Evolutionary conservation across 2,113 vertebrate genomes (phyloP), one percentile per base, ranked within the genome.

Genomic region (Acanthochromis polyacanthus): DNA sequence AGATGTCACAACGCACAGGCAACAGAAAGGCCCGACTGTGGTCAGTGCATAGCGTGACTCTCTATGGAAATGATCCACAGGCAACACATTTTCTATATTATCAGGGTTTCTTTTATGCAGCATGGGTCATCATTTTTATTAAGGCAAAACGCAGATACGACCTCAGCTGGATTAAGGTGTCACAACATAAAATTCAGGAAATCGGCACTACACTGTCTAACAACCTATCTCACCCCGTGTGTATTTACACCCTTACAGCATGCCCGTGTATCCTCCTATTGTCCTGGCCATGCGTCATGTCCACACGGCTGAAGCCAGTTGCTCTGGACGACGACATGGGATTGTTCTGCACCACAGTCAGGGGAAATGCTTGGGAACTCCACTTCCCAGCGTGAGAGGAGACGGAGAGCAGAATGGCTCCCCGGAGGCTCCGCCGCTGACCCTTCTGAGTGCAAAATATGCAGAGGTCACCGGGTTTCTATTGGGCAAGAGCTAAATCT

Each of bases 261-360:
- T 94, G 95, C 94, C 94, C 96, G 94, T 92, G 96, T 97, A 98
- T 99, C 98, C 97, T 98, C 95, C 97, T 93, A 98, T 99, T 99
- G 98, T 99, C 96, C 96, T 82, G 93, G 92, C 94, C 92, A 93
- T 98, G 96, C 96, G 97, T 98, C 97, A 98, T 82, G 93, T 88
- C 89, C 83, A 94, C 93, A 94, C 90, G 89, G 94, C 89, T 94
- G 92, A 93, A 95, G 93, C 94, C 93, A 85, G 84, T 87, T 89
- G 52, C 71, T 69, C 73, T 60, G 95, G 43, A 2, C 51, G 88
- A 94, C 85, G 91, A 92, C 93, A 94, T 95, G 92, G 95, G 95
- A 97, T 97, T 97, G 96, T 98, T 97, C 95, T 95, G 95, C 93
- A 95, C 93, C 95, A 93, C 94, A 93, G 83, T 85, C 16, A 55